Evolutionary conservation across 2,888 invertebrate species (phyloP), one percentile per base, ranked within the genome.

Genomic region (Xanthorhoe spadicearia): DNA sequence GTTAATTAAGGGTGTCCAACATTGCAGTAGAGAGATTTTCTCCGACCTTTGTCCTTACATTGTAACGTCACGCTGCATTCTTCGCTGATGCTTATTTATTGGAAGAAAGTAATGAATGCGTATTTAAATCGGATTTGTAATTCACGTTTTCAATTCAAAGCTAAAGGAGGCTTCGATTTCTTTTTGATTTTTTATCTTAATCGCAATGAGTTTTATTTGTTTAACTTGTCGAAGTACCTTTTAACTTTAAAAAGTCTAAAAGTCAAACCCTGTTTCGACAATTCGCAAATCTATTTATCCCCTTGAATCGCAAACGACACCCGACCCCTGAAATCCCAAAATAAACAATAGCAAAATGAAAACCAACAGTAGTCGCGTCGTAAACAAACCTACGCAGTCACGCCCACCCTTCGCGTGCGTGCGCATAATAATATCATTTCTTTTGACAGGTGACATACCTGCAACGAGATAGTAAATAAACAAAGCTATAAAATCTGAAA

Each of bases 331-430:
- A 18, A 55, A 57, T 64, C 32, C 63, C 49, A 53, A 67, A 64
- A 60, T 64, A 63, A 60, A 66, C 59, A 66, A 67, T 57, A 57
- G 51, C 56, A 48, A 57, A 52, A 67, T 60, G 56, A 60, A 59
- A 67, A 60, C 19, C 48, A 38, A 63, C 58, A 62, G 50, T 52
- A 54, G 32, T 49, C 57, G 23, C 17, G 28, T 15, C n/a, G 61
- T 64, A 71, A 67, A 71, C 64, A 61, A 50, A 60, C 68, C 67
- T 63, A 57, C 64, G 49, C 52, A 48, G 60, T 69, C 67, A 57
- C 64, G 67, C 70, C 66, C 70, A 64, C 65, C 64, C 53, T 43
- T 66, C 18, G 68, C 73, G 71, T 73, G 71, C 68, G 64, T 49
- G 53, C 60, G 66, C 69, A 71, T 69, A 66, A 66, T 64, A 59